Evolutionary conservation across 2,113 vertebrate species (phyloP).

Genomic region (Gymnogyps californianus): DNA sequence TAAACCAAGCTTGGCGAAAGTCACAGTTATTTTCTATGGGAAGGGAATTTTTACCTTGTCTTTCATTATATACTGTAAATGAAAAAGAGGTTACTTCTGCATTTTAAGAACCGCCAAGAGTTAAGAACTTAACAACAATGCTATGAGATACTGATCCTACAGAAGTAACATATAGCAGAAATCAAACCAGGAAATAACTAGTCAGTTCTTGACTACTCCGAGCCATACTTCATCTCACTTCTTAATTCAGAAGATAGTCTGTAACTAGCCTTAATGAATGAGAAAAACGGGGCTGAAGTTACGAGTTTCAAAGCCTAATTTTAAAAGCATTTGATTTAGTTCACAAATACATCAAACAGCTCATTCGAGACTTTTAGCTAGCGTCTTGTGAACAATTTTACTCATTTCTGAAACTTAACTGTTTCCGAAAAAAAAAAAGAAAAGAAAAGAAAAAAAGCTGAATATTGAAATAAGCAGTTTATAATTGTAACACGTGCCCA

Average conservation of each 20-base stretch:
- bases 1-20: neutral
- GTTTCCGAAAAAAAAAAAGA: neutral
- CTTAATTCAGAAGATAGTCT: neutral
- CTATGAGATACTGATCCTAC: neutral
- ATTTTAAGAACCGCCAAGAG: neutral
- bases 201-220: neutral
- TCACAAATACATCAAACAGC: neutral
- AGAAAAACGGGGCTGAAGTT: neutral
- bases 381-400: neutral
- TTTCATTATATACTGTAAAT: neutral
- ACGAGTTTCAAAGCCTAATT: neutral
- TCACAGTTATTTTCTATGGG: neutral
- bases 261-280: neutral
- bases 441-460: neutral
- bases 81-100: neutral
- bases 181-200: conserved; percentile 21
- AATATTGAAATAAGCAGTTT: neutral
- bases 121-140: neutral
- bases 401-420: neutral
- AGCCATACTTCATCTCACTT: neutral
- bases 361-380: neutral
- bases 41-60: neutral
- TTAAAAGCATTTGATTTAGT: neutral
- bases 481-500: neutral
- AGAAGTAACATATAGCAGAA: neutral